phyloP scores from a whole-genome alignment of 2,797 vertebrate genomes.

The Lemur catta region DNA sequence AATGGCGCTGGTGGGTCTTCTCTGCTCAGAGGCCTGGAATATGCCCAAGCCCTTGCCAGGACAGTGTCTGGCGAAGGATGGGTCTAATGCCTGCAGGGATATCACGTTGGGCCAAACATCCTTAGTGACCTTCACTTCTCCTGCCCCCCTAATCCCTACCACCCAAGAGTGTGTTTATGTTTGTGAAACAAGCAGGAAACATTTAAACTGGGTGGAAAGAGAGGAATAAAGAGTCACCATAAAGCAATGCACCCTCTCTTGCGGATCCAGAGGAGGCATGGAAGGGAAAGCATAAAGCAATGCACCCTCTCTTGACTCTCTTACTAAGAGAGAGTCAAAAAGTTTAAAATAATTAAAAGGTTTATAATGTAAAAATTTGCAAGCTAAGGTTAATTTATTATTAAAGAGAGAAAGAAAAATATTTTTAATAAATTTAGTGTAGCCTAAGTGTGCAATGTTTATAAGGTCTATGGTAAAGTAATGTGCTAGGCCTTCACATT shows the following conservation, averaged over 20 bases:
- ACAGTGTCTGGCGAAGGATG: fast-evolving
- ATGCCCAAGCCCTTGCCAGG: not conserved
- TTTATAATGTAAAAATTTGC: not conserved
- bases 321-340: not conserved
- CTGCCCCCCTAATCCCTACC: not conserved
- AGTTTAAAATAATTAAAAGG: not conserved
- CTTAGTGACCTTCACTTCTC: not conserved
- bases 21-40: not conserved
- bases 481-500: not conserved
- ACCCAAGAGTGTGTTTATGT: not conserved
- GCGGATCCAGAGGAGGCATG: no score
- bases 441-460: not conserved
- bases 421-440: not conserved
- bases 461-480: not conserved
- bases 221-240: not conserved
- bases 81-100: not conserved
- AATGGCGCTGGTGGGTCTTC: not conserved
- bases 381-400: not conserved
- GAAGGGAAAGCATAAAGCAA: not conserved
- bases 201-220: not conserved
- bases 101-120: not conserved
- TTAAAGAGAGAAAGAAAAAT: not conserved
- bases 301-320: no score
- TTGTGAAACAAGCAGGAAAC: not conserved
- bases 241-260: not conserved